Conservation (phyloP, 2,888 invertebrate species). For the Argyresthia albistria region DNA sequence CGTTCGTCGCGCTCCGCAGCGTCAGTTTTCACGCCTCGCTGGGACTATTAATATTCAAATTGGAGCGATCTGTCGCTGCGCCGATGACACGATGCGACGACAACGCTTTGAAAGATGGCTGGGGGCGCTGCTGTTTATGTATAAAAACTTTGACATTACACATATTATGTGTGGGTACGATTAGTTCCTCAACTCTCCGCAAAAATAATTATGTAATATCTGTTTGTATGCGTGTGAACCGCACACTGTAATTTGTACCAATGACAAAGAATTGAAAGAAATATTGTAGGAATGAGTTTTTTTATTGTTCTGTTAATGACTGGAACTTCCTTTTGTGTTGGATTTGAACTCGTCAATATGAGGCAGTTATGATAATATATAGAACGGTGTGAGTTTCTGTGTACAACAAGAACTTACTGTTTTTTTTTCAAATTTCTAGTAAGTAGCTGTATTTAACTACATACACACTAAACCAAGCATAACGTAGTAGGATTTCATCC, state of each 20-base stretch:
- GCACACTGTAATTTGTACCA: background rate
- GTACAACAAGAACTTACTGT: background rate
- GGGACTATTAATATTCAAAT: slow-evolving; percentile 8
- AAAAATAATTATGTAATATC: too few relatives aligned
- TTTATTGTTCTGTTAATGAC: background rate
- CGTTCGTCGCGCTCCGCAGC: slow-evolving; percentile 1
- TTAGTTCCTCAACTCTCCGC: too few relatives aligned
- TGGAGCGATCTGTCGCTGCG: slow-evolving; percentile 4
- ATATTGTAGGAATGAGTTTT: background rate
- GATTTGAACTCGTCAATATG: background rate
- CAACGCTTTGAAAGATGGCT: too few relatives aligned
- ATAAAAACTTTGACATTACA: too few relatives aligned
- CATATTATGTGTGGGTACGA: too few relatives aligned
- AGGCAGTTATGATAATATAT: background rate
- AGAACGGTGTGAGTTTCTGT: too few relatives aligned
- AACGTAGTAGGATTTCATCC: too few relatives aligned
- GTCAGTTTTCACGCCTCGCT: slow-evolving; percentile 4
- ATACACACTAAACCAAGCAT: too few relatives aligned
- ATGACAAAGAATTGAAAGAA: background rate
- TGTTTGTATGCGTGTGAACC: background rate
- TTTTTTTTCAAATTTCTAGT: background rate
- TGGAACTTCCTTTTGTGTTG: background rate
- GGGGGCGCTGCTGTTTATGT: too few relatives aligned
- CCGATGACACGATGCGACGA: slow-evolving; percentile 2
- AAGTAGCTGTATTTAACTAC: background rate